A percentile compares a stretch with the other conserved stretches of the same genome.
phyloP scores from a whole-genome alignment of 2,113 vertebrate species.

The Aplodontia rufa region DNA sequence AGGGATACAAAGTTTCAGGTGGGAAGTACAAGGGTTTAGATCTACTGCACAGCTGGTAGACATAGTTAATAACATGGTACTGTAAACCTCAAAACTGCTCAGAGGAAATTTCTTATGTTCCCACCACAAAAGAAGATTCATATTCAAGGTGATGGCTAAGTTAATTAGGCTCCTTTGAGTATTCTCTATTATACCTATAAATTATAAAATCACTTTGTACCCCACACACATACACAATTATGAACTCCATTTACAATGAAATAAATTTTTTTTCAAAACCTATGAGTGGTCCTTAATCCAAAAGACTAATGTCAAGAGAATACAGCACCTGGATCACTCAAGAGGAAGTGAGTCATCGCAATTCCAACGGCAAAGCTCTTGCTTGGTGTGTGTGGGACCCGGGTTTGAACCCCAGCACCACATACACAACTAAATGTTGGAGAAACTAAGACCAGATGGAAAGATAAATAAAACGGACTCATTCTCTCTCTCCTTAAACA shows the following conservation, averaged over 20 bases:
- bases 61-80: neutral
- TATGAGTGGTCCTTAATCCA: neutral
- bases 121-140: neutral
- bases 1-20: neutral
- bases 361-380: neutral
- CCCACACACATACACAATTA: neutral
- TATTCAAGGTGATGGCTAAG: neutral
- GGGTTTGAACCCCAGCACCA: too few species aligned
- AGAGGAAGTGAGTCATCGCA: neutral
- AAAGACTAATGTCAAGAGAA: fast-evolving
- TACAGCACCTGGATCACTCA: fast-evolving
- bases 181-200: neutral
- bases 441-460: too few species aligned
- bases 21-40: neutral
- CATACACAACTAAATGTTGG: too few species aligned
- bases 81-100: neutral
- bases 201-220: neutral
- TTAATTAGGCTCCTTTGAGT: neutral
- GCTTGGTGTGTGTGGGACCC: too few species aligned
- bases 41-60: neutral
- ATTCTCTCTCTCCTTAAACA: too few species aligned
- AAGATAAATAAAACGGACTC: too few species aligned
- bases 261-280: neutral
- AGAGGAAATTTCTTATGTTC: neutral
- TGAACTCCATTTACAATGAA: neutral